Evolutionary conservation across 1,140 invertebrate species (phyloP), one percentile per base, ranked within the genome.

Genomic region (Grapholita molesta): DNA sequence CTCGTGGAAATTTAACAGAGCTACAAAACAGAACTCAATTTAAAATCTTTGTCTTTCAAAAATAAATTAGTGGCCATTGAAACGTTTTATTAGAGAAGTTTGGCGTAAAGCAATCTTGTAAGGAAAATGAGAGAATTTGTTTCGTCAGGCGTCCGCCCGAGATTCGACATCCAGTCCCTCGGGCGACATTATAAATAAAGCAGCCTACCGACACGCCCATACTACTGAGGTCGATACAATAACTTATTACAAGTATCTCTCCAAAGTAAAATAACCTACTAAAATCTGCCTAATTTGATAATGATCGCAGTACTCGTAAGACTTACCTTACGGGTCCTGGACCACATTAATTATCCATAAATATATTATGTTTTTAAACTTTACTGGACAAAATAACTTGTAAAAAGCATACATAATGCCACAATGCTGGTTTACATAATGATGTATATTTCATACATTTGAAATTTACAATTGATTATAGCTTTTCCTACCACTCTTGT

Each of bases 111-210:
- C 30, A 65, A 65, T 65, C 64, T 65, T 65, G 64, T 38, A 65
- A 65, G 64, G 64, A 61, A 65, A 65, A 65, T 65, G 30, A 65
- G 33, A 35, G 32, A 65, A 65, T 65, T 65, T 65, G 64, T 65
- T 65, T 65, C 18, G 32, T 65, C 9, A 38, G 30, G 30, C 64
- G 64, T 38, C 73, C 72, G 74, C 72, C 73, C 71, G 69, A 25
- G 69, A 74, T 75, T 77, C 66, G 71, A 57, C 42, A 25, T 38
- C n/a, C 55, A 30, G 55, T 61, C 55, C 55, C 55, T n/a, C 11
- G 55, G 55, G 55, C 55, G 55, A 61, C 55, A 61, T 61, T 61
- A 61, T 61, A 61, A 61, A 61, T 61, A 61, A 61, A 61, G 55
- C 55, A 61, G 25, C 55, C 55, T 61, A 61, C 55, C 55, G 55